A percentile compares a stretch with the other conserved stretches of the same genome.
Conservation (phyloP, 2,113 vertebrate species). For the Pachyramphus minor region DNA sequence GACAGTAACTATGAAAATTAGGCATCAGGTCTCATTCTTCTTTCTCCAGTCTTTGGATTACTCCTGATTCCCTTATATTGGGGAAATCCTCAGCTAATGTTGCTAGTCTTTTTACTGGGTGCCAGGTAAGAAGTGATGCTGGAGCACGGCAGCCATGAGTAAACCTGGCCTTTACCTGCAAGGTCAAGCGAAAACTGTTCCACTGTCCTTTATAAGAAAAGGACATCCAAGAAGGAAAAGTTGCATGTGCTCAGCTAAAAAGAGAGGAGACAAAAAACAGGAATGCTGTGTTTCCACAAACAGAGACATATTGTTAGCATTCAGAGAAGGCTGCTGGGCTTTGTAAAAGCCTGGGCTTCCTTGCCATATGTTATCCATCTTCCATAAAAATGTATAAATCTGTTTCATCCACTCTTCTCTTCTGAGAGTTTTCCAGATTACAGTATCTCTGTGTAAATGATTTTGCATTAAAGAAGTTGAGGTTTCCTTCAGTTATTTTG, state of each 20-base stretch:
- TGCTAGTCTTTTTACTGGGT: not conserved
- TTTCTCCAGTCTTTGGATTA: not conserved
- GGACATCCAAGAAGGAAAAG: not conserved
- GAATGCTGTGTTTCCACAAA: constrained; percentile 9
- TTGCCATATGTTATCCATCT: not conserved
- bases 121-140: not conserved
- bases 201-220: not conserved
- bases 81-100: not conserved
- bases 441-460: not conserved
- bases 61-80: not conserved
- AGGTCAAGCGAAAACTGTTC: not conserved
- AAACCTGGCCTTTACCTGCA: not conserved
- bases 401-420: not conserved
- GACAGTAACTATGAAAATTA: not conserved
- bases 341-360: not conserved
- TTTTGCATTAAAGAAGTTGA: not conserved
- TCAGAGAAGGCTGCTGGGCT: constrained; percentile 19
- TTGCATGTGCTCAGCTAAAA: not conserved
- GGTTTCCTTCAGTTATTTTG: not conserved
- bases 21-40: not conserved
- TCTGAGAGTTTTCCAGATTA: not conserved
- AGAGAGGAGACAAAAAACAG: not conserved
- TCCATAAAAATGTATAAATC: not conserved
- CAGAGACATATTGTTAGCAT: not conserved
- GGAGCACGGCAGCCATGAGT: not conserved